Evolutionary conservation across 2,888 invertebrate species (phyloP).

Genomic region (Leuctra nigra): DNA sequence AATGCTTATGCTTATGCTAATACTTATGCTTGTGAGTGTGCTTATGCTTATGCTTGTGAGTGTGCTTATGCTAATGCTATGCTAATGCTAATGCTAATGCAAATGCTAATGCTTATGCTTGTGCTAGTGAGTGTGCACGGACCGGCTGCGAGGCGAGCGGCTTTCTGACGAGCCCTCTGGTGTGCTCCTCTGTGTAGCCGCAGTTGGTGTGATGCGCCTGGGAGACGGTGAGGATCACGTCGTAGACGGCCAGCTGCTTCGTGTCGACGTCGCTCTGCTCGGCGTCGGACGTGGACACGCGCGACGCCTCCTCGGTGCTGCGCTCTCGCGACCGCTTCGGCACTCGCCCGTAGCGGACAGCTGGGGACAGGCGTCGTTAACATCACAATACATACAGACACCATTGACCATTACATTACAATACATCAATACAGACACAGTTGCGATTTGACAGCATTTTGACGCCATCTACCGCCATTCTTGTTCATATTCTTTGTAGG

Average conservation of each 20-base stretch:
- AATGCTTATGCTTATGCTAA: too few species aligned
- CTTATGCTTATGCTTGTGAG: too few species aligned
- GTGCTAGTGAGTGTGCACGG: not conserved
- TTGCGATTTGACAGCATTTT: too few species aligned
- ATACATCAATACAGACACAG: too few species aligned
- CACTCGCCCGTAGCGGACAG: constrained; percentile 93
- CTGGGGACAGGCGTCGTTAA: too few species aligned
- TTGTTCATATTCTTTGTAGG: too few species aligned
- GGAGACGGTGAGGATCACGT: constrained; percentile 70
- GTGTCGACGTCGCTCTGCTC: constrained; percentile 47
- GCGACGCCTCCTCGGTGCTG: constrained; percentile 46
- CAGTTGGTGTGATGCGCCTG: constrained; percentile 85
- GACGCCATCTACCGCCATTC: too few species aligned
- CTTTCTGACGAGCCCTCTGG: constrained; percentile 59
- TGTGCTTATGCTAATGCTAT: too few species aligned
- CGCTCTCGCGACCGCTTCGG: constrained; percentile 88
- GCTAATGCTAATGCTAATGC: too few species aligned
- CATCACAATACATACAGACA: too few species aligned
- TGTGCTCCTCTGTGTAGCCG: constrained; percentile 80
- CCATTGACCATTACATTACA: too few species aligned
- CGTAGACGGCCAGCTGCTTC: constrained; percentile 63
- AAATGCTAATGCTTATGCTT: constrained; percentile 23
- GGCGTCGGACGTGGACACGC: constrained; percentile 37
- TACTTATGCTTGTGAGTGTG: too few species aligned
- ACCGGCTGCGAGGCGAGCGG: constrained; percentile 48